Evolutionary conservation across 2,797 vertebrate genomes (phyloP).

Genomic region (Melanotaenia trifasciata): DNA sequence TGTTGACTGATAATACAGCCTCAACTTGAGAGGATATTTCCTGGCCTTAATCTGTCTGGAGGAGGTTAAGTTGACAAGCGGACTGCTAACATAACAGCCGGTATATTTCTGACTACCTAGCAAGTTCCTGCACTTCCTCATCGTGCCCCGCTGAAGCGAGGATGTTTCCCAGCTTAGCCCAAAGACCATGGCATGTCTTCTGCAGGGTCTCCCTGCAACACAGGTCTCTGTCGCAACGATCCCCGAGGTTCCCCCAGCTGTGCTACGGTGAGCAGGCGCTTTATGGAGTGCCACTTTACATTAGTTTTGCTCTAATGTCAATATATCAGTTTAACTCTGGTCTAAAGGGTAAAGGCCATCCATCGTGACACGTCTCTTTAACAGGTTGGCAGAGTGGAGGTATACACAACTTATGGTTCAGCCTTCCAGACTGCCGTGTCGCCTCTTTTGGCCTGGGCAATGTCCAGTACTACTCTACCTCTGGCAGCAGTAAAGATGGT

Average conservation of each 20-base stretch:
- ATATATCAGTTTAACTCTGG: background rate
- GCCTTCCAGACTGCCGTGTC: constrained; percentile 78
- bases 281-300: too few species aligned
- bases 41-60: constrained; percentile 44
- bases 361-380: background rate
- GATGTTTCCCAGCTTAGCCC: constrained; percentile 84
- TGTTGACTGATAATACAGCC: background rate
- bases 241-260: constrained; percentile 61
- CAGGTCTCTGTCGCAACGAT: constrained; percentile 68
- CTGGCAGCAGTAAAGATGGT: constrained; percentile 85
- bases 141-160: constrained; percentile 63
- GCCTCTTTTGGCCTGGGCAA: constrained; percentile 80
- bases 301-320: background rate
- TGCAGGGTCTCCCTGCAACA: constrained; percentile 81
- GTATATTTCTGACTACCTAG: constrained; percentile 40
- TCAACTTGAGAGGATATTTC: constrained; percentile 12
- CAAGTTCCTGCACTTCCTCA: constrained; percentile 55
- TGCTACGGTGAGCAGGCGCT: constrained; percentile 73
- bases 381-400: constrained; percentile 87
- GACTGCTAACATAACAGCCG: constrained; percentile 25
- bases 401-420: constrained; percentile 77
- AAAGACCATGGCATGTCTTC: constrained; percentile 84
- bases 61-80: constrained; percentile 32
- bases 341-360: background rate
- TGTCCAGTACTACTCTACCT: constrained; percentile 88